phyloP scores from a whole-genome alignment of 1,140 invertebrate species.

The Calycopis cecrops region DNA sequence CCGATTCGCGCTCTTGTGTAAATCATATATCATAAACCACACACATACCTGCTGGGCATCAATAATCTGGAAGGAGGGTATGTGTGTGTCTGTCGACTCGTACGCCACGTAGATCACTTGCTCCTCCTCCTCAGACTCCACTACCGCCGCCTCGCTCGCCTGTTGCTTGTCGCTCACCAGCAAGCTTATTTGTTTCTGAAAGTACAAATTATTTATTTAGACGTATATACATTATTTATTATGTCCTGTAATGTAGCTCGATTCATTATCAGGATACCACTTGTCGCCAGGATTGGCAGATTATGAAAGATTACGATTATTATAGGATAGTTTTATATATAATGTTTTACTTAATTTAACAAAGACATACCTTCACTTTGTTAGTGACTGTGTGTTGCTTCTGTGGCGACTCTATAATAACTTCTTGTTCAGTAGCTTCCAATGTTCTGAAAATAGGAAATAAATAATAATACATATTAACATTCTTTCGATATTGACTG shows the following conservation, averaged over 20 bases:
- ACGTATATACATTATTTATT: too few species aligned
- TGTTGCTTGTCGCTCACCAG: slow-evolving; percentile 33
- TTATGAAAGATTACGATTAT: too few species aligned
- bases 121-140: slow-evolving; percentile 29
- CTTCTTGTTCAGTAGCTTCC: background rate
- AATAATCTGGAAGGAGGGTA: slow-evolving; percentile 41
- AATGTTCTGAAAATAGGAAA: background rate
- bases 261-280: too few species aligned
- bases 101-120: slow-evolving; percentile 58
- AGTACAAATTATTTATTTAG: too few species aligned
- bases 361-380: slow-evolving; percentile 1
- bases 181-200: slow-evolving; percentile 39
- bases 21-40: too few species aligned
- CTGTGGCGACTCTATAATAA: background rate
- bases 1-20: too few species aligned
- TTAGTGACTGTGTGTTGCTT: background rate
- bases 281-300: too few species aligned
- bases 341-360: too few species aligned
- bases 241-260: too few species aligned
- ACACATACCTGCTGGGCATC: slow-evolving; percentile 37
- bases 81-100: slow-evolving; percentile 35
- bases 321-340: too few species aligned
- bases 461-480: too few species aligned
- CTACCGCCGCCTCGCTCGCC: background rate
- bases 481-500: too few species aligned